Percentiles rank a stretch among this genome's conserved stretches.
Conservation (phyloP, 2,888 invertebrate species). For the Cataglyphis cursor region DNA sequence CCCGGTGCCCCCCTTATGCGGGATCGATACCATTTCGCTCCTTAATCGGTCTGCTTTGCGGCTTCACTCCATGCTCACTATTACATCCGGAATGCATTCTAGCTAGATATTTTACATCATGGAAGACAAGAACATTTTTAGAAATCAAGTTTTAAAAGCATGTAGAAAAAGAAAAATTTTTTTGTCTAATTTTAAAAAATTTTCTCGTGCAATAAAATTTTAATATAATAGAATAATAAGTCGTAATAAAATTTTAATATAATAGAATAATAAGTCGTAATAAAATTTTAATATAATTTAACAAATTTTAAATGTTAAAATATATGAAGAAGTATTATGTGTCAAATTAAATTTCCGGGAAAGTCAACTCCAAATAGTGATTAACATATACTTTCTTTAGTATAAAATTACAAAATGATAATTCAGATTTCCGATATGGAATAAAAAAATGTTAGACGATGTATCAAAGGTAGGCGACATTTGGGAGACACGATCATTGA, state of each 20-base stretch:
- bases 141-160: neutral
- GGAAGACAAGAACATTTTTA: neutral
- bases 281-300: conserved; percentile 11
- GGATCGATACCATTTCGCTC: conserved; percentile 81
- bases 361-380: neutral
- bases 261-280: conserved; percentile 2
- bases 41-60: conserved; percentile 73
- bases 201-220: neutral
- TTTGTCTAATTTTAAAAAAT: neutral
- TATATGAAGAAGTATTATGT: neutral
- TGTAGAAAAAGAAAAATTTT: neutral
- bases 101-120: conserved; percentile 5
- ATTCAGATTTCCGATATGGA: neutral
- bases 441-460: neutral
- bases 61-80: conserved; percentile 66
- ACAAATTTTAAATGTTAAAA: neutral
- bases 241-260: neutral
- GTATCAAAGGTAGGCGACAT: neutral
- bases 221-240: neutral
- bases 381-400: neutral
- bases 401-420: neutral
- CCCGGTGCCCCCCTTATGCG: conserved; percentile 67
- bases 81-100: conserved; percentile 8
- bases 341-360: neutral
- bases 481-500: conserved; percentile 75